A percentile compares a stretch with the other conserved stretches of the same genome.
Conservation (phyloP, 30 jellyfish, hydroid and myxozoan genomes). For the Chironex yamaguchii region DNA sequence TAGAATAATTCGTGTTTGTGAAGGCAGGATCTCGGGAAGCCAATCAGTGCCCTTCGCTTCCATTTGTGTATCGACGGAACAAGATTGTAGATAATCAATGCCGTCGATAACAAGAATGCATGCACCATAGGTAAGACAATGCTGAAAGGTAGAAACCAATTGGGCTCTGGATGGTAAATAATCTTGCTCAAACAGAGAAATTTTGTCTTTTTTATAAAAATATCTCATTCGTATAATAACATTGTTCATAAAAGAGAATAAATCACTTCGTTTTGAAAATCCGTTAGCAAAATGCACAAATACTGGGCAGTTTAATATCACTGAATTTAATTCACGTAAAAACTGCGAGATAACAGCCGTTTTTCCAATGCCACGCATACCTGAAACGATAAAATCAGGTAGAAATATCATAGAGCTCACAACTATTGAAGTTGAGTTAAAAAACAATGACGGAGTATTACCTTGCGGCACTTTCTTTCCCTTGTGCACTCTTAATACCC, state of each 20-base stretch:
- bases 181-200: not conserved
- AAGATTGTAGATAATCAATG: not conserved
- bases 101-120: not conserved
- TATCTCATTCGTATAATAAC: not conserved
- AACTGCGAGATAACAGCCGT: not conserved
- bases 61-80: not conserved
- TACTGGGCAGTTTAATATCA: not conserved
- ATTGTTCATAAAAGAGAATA: not conserved
- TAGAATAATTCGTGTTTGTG: not conserved
- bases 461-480: too few relatives aligned
- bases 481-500: too few relatives aligned
- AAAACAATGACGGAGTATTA: too few relatives aligned
- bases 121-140: not conserved
- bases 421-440: too few relatives aligned
- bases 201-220: not conserved
- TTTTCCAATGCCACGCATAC: not conserved
- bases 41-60: not conserved
- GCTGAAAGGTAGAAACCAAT: not conserved
- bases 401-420: too few relatives aligned
- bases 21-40: not conserved
- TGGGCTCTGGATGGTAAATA: not conserved
- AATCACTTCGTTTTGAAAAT: not conserved
- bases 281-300: not conserved
- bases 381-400: not conserved
- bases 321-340: not conserved